Conservation (phyloP, 2,797 vertebrate species). For the Microhierax caerulescens region DNA sequence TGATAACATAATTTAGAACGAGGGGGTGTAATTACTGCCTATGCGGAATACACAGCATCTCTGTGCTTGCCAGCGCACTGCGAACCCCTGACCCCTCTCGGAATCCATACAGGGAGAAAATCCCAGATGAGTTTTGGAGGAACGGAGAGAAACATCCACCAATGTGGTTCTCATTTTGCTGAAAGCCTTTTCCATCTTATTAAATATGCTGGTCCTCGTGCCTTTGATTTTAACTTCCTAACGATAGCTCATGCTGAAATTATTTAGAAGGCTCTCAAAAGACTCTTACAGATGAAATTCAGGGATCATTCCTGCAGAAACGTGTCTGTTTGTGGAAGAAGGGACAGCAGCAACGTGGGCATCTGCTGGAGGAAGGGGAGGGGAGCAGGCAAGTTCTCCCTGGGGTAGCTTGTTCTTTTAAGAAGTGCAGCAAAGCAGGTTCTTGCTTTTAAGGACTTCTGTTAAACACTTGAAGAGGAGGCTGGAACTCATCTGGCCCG, state of each 20-base stretch:
- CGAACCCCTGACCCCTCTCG: neutral
- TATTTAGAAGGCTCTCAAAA: constrained; percentile 34
- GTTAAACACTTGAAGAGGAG: neutral
- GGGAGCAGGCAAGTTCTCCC: neutral
- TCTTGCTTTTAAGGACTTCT: neutral
- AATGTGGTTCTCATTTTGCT: constrained; percentile 39
- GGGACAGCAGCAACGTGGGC: neutral
- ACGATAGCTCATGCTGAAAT: constrained; percentile 23
- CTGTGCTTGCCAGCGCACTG: neutral
- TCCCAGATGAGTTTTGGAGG: neutral
- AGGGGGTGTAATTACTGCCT: constrained; percentile 52
- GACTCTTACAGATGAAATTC: neutral
- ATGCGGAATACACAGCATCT: constrained; percentile 10
- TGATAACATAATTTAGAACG: constrained; percentile 62
- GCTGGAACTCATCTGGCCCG: neutral
- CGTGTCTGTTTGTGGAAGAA: neutral
- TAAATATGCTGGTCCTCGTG: neutral
- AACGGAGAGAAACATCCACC: neutral
- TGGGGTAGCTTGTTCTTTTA: neutral
- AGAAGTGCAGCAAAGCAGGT: neutral
- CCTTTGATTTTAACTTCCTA: constrained; percentile 54
- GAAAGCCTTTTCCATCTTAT: neutral
- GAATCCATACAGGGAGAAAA: neutral
- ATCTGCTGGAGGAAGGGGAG: neutral
- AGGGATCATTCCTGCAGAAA: neutral